phyloP scores from a whole-genome alignment of 2,113 vertebrate genomes.

The Odontesthes bonariensis region DNA sequence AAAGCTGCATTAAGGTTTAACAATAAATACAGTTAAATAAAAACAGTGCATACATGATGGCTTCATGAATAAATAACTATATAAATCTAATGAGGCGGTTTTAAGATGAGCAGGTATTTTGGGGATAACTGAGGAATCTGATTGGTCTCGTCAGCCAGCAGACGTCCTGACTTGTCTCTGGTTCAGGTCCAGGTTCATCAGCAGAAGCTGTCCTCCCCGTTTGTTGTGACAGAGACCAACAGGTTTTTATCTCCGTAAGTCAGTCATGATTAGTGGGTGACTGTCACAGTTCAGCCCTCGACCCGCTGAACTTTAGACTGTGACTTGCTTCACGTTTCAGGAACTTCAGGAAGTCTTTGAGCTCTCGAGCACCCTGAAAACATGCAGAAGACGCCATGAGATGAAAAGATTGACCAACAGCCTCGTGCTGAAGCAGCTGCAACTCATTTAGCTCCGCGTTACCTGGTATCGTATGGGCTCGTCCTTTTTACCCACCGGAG shows the following conservation, averaged over 20 bases:
- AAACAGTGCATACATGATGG: not conserved
- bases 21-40: not conserved
- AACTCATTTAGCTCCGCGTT: not conserved
- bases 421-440: not conserved
- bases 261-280: not conserved
- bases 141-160: not conserved
- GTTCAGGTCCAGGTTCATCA: not conserved
- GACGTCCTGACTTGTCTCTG: not conserved
- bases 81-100: slow-evolving; percentile 1
- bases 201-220: not conserved
- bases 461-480: slow-evolving; percentile 81
- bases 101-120: not conserved
- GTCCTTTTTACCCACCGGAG: slow-evolving; percentile 69
- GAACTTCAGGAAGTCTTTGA: slow-evolving; percentile 80
- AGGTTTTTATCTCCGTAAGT: not conserved
- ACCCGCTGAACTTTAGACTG: not conserved
- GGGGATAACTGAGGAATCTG: not conserved
- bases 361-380: slow-evolving; percentile 76
- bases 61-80: not conserved
- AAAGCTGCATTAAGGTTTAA: not conserved
- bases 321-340: slow-evolving; percentile 70
- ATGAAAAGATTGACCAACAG: not conserved
- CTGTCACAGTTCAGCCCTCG: slow-evolving; percentile 74
- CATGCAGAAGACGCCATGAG: not conserved
- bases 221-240: slow-evolving; percentile 4